These are phyloP conservation scores for Dendroctonus ponderosae DNA, from an alignment of 1,140 invertebrate species.

Conservation along the genomic window DNA sequence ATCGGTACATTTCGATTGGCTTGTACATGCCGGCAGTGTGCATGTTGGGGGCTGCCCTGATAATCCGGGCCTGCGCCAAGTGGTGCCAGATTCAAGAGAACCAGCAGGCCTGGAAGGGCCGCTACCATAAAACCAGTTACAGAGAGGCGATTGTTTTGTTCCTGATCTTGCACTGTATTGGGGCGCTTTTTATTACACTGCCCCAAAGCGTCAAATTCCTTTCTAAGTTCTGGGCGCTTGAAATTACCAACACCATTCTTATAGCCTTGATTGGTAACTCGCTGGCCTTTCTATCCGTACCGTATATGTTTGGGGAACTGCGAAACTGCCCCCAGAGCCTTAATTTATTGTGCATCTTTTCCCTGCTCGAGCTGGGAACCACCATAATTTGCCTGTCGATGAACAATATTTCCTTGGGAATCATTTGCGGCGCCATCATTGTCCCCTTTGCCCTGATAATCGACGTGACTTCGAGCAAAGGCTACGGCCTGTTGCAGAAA, in stretches of 20 bases:
- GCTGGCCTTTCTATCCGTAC: no score
- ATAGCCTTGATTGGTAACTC: no score
- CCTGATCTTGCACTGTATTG: slow-evolving; percentile 46
- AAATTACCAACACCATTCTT: no score
- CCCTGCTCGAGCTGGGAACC: slow-evolving; percentile 73
- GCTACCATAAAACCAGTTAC: slow-evolving; percentile 1
- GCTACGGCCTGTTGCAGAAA: slow-evolving; percentile 50
- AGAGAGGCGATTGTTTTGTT: slow-evolving; percentile 49
- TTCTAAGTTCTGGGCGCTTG: no score
- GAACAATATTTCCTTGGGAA: slow-evolving; percentile 85
- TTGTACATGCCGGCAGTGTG: slow-evolving; percentile 88
- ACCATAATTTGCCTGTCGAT: slow-evolving; percentile 75
- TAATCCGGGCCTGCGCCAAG: slow-evolving; percentile 74
- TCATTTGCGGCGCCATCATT: slow-evolving; percentile 68
- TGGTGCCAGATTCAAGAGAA: slow-evolving; percentile 59
- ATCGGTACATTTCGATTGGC: slow-evolving; percentile 93
- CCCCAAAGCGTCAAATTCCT: no score
- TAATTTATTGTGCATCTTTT: slow-evolving; percentile 66
- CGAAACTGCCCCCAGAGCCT: slow-evolving; percentile 45
- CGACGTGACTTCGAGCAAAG: slow-evolving; percentile 44
- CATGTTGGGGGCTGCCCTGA: slow-evolving; percentile 70
- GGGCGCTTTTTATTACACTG: slow-evolving; percentile 53
- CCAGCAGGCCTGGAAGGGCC: not conserved
- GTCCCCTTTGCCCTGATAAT: slow-evolving; percentile 68
- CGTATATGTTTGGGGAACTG: no score